phyloP scores from a whole-genome alignment of 2,888 invertebrate species.

The Sepiola atlantica region DNA sequence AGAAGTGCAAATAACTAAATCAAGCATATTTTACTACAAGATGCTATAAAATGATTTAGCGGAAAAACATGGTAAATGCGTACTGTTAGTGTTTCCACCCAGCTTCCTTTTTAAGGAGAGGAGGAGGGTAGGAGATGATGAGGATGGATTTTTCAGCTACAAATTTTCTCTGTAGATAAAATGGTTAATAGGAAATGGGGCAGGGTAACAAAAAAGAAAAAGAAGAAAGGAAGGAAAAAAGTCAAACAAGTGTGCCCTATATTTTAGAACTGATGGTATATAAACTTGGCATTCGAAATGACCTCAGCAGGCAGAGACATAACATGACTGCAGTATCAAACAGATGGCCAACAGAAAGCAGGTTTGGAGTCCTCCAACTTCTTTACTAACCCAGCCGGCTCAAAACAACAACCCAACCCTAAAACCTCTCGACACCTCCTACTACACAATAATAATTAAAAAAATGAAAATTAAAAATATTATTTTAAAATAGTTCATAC shows the following conservation, averaged over 20 bases:
- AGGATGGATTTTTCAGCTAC: neutral
- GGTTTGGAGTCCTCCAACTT: neutral
- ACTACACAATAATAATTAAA: neutral
- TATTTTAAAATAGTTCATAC: neutral
- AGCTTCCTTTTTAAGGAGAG: neutral
- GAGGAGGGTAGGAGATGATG: neutral
- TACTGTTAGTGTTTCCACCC: neutral
- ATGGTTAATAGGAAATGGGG: neutral
- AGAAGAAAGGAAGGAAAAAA: no score
- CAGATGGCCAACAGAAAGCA: neutral
- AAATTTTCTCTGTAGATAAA: neutral
- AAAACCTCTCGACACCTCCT: neutral
- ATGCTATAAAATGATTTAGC: neutral
- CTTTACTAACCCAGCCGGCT: neutral
- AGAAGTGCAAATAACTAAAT: no score
- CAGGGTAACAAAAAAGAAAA: neutral
- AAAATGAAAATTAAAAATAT: neutral
- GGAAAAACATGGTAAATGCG: neutral
- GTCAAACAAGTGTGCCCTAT: neutral
- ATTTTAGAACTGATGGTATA: neutral
- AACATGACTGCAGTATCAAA: neutral
- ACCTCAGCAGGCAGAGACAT: neutral
- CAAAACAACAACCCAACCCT: neutral
- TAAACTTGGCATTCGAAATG: slow-evolving; percentile 2
- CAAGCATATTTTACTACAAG: neutral